Evolutionary conservation across 1,140 invertebrate species (phyloP).

Genomic region (Globodera ellingtonae): DNA sequence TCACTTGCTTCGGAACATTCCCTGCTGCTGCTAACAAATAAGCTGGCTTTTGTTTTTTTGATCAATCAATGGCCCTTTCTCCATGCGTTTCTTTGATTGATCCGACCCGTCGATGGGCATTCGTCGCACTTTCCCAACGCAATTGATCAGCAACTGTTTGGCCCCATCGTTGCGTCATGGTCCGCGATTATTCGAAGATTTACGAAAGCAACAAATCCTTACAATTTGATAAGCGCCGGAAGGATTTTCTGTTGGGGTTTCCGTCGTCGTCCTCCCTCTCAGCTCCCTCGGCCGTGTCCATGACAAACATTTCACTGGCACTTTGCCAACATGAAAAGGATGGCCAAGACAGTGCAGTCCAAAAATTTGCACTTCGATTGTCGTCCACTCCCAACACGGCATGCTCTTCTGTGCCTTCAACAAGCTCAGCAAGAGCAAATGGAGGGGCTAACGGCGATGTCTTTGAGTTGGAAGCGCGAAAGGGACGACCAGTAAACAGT

Average conservation of each 20-base stretch:
- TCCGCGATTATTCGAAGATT: neutral
- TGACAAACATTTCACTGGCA: neutral
- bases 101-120: neutral
- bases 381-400: neutral
- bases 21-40: no score
- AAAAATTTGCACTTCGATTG: neutral
- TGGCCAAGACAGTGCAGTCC: neutral
- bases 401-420: neutral
- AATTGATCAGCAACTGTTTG: neutral
- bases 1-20: neutral
- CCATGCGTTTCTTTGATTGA: neutral
- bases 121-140: neutral
- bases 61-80: neutral
- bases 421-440: neutral
- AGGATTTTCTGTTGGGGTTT: neutral
- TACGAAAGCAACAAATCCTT: neutral
- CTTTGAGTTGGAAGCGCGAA: neutral
- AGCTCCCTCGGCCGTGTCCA: neutral
- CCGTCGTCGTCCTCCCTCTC: neutral
- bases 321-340: no score
- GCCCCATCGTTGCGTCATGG: neutral
- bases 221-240: neutral
- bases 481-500: no score
- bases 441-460: neutral
- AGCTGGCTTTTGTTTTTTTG: constrained; percentile 4